These are phyloP conservation scores for Rhinella marina DNA, from an alignment of 2,797 vertebrate genomes.

Conservation along the genomic window DNA sequence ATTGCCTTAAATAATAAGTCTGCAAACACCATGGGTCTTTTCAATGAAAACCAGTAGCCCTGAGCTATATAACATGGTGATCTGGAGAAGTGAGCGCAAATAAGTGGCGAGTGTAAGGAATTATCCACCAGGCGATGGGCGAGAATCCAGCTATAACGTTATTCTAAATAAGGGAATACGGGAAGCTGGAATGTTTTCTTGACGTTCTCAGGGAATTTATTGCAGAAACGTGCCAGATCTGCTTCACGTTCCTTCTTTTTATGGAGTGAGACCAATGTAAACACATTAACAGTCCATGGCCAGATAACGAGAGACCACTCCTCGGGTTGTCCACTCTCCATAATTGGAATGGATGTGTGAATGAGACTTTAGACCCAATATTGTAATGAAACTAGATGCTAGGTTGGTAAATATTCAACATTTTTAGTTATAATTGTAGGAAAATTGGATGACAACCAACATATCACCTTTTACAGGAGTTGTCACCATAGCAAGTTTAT, in stretches of 20 bases:
- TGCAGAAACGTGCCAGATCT: conserved; percentile 14
- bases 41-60: too few species aligned
- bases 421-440: too few species aligned
- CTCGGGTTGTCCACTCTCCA: background rate
- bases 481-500: background rate
- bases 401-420: background rate
- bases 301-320: background rate
- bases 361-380: background rate
- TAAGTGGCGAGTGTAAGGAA: background rate
- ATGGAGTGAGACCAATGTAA: background rate
- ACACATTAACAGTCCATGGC: background rate
- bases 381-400: background rate
- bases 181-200: background rate
- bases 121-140: background rate
- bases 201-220: background rate
- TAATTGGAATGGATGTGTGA: background rate
- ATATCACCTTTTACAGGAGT: background rate
- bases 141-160: background rate
- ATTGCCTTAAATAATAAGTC: too few species aligned
- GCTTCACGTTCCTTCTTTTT: background rate
- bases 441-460: background rate
- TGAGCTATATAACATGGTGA: background rate
- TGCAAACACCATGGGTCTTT: too few species aligned
- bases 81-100: background rate
- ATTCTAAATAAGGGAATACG: conserved; percentile 8